Base-by-base conservation (phyloP, 2,797 vertebrate species). In the Phalloptychus januarius region DNA sequence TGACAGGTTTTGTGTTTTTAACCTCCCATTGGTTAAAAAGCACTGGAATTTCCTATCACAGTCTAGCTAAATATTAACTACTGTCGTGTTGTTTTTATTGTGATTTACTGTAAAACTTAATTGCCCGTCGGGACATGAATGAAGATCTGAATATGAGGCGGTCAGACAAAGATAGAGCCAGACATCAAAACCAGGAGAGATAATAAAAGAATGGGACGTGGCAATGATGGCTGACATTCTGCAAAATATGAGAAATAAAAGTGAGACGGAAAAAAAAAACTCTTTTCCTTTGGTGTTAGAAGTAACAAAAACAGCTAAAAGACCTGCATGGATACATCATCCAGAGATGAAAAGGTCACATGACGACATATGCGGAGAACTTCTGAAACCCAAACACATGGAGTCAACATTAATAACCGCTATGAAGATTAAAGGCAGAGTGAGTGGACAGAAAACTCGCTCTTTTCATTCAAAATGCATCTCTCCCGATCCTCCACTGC, bases 341-440 rank as follows among this genome's bases (percentile, higher is more conserved):
- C 33, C 52, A 69, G 74, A 28, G 72, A 42, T 52, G 78, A 71
- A 71, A 38, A 69, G 61, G 76, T 33, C 42, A 73, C 28, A 31
- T 42, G 75, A 67, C 16, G 36, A 71, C 44, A 69, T 67, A 70
- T 20, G 7, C 40, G 45, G 58, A 42, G 46, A 61, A 6, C 70
- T 23, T 28, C 72, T 20, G 56, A 33, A 16, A 7, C 71, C 73
- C 72, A 79, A 67, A 76, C 61, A 69, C 0, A 16, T 18, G 31
- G 70, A 28, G 28, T 36, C 50, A 1, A 44, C 71, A 65, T 23
- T 78, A 71, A 83, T 50, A 76, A 44, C 63, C 48, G 6, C 56
- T n/a, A 0, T 12, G 48, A 65, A 87, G 86, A 87, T 87, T 79
- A 86, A 89, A 89, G 86, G 87, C 45, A 48, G 74, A 42, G 72